Evolutionary conservation across 2,113 vertebrate species (phyloP).

Genomic region (Centropus bengalensis): DNA sequence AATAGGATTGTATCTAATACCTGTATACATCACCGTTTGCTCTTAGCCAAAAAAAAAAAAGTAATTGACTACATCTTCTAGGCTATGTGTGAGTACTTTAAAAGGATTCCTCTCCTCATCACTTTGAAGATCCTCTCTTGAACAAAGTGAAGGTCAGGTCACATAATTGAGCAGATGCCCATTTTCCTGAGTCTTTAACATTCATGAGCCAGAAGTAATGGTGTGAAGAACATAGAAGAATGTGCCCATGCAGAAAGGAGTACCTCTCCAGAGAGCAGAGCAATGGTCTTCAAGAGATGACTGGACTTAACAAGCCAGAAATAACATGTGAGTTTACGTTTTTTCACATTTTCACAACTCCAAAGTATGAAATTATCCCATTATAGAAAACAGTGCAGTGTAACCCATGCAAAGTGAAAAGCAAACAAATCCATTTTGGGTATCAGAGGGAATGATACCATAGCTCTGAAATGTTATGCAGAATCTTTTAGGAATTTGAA

Average conservation of each 20-base stretch:
- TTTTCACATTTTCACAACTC: background rate
- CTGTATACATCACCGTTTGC: background rate
- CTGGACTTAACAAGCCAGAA: background rate
- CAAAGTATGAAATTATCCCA: background rate
- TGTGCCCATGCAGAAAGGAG: background rate
- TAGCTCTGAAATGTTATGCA: background rate
- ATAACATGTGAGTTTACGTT: background rate
- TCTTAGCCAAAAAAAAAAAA: background rate
- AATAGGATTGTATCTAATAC: background rate
- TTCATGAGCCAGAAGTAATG: constrained; percentile 7
- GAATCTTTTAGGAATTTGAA: background rate
- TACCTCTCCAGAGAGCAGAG: background rate
- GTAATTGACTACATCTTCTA: background rate
- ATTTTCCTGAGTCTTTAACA: background rate
- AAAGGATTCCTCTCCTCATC: background rate
- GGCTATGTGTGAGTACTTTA: background rate
- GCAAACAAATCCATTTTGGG: background rate
- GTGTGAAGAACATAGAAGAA: constrained; percentile 25
- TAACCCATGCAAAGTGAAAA: background rate
- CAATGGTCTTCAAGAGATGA: background rate
- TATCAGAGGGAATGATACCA: background rate
- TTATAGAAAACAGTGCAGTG: background rate
- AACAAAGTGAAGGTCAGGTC: constrained; percentile 16
- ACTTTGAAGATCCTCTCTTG: background rate
- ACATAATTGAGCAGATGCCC: background rate